These are phyloP conservation scores for Caenorhabditis panamensis DNA, from an alignment of 2,888 invertebrate species.

Conservation along the genomic window DNA sequence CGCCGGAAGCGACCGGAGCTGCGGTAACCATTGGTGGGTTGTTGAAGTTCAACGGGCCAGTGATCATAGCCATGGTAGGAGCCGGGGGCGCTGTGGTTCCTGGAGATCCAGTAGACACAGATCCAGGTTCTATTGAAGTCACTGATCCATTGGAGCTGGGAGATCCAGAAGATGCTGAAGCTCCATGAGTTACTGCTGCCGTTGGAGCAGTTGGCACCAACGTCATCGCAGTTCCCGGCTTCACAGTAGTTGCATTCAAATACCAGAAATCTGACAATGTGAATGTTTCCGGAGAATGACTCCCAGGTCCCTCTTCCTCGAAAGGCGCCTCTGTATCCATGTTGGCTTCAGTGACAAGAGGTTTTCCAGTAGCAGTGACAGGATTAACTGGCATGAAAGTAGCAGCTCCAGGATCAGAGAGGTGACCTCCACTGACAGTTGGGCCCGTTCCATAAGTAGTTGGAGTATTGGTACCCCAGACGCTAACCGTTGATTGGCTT, in stretches of 20 bases:
- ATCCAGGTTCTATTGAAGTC: too few relatives aligned
- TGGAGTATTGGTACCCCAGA: background rate
- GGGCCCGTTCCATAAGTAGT: background rate
- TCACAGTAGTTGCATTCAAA: background rate
- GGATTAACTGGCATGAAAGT: constrained; percentile 9
- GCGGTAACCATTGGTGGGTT: background rate
- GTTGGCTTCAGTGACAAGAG: constrained; percentile 9
- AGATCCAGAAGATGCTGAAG: background rate
- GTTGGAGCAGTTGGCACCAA: too few relatives aligned
- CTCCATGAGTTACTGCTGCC: too few relatives aligned
- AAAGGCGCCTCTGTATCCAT: constrained; percentile 11
- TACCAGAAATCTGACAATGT: constrained; percentile 38
- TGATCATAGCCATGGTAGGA: constrained; percentile 4
- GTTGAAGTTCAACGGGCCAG: constrained; percentile 1
- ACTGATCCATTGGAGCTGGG: too few relatives aligned
- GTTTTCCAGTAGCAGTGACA: background rate
- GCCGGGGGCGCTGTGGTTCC: constrained; percentile 2
- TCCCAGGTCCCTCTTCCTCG: background rate
- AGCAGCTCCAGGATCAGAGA: constrained; percentile 28
- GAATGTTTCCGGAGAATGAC: constrained; percentile 20
- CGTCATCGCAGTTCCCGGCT: too few relatives aligned
- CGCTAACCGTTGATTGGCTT: constrained; percentile 1
- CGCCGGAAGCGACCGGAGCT: background rate
- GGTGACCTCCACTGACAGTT: background rate
- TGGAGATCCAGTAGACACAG: background rate